A percentile compares a stretch with the other conserved stretches of the same genome.
These are phyloP conservation scores for Drosophila aff. DNA, from an alignment of 1,140 invertebrate genomes.

Conservation along the genomic window DNA sequence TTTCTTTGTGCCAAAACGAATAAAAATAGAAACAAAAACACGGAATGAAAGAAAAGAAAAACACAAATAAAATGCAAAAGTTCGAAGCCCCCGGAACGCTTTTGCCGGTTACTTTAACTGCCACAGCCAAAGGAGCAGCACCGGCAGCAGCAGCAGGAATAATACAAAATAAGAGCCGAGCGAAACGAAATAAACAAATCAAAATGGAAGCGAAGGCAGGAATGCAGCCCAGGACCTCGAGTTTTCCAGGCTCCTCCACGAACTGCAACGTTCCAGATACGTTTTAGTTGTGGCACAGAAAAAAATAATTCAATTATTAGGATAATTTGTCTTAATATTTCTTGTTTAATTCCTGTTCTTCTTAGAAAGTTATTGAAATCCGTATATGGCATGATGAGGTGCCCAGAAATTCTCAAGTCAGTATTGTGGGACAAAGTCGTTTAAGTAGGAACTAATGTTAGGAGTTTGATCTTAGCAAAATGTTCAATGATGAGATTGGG, in stretches of 20 bases:
- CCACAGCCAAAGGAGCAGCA: conserved; percentile 27
- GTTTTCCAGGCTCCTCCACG: conserved; percentile 32
- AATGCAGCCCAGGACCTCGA: conserved; percentile 55
- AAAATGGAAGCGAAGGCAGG: conserved; percentile 37
- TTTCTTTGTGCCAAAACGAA: conserved; percentile 70
- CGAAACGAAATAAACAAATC: conserved; percentile 59
- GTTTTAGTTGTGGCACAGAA: conserved; percentile 40
- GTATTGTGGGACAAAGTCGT: no score
- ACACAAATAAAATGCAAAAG: conserved; percentile 69
- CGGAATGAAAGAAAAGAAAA: conserved; percentile 4
- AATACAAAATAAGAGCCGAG: conserved; percentile 39
- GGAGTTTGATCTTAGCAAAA: background rate
- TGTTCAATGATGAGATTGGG: background rate
- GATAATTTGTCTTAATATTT: background rate
- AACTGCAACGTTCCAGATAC: conserved; percentile 75
- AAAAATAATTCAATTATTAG: background rate
- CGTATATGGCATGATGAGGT: no score
- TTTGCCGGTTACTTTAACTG: conserved; percentile 68
- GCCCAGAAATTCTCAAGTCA: no score
- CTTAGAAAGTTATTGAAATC: background rate
- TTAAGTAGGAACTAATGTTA: no score
- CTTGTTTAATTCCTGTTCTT: background rate
- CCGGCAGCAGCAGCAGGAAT: conserved; percentile 14
- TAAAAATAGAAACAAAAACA: conserved; percentile 36
- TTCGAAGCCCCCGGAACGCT: conserved; percentile 67